phyloP scores from a whole-genome alignment of 2,888 invertebrate genomes.

The Dioctria linearis region DNA sequence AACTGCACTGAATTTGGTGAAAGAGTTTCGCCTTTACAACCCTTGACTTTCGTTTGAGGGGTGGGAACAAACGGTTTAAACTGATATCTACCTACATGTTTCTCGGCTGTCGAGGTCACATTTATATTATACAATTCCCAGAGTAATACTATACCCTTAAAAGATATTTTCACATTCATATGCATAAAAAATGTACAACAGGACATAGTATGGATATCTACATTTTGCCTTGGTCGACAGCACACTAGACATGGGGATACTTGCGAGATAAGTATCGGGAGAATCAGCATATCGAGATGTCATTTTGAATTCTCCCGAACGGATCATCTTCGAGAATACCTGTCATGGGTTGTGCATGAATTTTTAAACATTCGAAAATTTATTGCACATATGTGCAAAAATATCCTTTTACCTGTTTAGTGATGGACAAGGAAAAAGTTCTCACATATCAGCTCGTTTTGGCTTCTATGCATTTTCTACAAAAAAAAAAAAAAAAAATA shows the following conservation, averaged over 20 bases:
- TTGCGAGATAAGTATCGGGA: constrained; percentile 20
- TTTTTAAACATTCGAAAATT: constrained; percentile 40
- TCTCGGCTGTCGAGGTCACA: constrained; percentile 29
- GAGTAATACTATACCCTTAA: constrained; percentile 32
- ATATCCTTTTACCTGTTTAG: constrained; percentile 47
- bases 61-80: constrained; percentile 12
- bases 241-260: constrained; percentile 6
- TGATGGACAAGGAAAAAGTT: constrained; percentile 51
- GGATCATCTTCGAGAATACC: constrained; percentile 43
- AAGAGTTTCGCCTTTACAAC: not conserved
- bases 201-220: constrained; percentile 7
- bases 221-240: not conserved
- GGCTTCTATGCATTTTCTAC: constrained; percentile 22
- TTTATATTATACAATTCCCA: constrained; percentile 32
- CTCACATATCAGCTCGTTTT: constrained; percentile 38
- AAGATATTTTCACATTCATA: constrained; percentile 55
- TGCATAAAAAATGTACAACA: constrained; percentile 55
- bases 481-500: too few relatives aligned
- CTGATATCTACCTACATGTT: constrained; percentile 6
- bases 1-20: constrained; percentile 3
- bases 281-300: constrained; percentile 54
- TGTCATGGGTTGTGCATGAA: constrained; percentile 51
- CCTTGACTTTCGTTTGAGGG: constrained; percentile 20
- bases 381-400: constrained; percentile 41
- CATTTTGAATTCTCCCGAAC: constrained; percentile 55